phyloP scores from a whole-genome alignment of 2,113 vertebrate genomes.

The Podarcis cretensis region DNA sequence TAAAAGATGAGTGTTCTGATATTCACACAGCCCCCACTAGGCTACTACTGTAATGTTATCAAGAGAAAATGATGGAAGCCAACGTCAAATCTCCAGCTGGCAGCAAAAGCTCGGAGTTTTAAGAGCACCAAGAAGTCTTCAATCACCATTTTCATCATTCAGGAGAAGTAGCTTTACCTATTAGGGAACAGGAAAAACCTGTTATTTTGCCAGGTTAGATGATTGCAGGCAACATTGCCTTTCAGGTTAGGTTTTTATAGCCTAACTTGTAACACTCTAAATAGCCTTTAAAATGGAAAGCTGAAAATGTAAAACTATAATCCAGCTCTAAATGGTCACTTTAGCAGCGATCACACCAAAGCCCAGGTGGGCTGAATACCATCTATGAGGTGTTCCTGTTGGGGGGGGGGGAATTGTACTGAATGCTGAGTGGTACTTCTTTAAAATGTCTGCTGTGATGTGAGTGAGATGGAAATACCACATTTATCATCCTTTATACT shows the following conservation, averaged over 20 bases:
- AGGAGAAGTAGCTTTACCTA: constrained; percentile 74
- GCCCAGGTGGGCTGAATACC: constrained; percentile 66
- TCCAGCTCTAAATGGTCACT: constrained; percentile 71
- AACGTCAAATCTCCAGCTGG: constrained; percentile 71
- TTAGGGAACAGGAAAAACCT: constrained; percentile 66
- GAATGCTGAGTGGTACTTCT: constrained; percentile 62
- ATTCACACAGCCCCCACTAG: constrained; percentile 57
- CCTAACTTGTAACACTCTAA: constrained; percentile 70
- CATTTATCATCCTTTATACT: not conserved
- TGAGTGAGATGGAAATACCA: constrained; percentile 28
- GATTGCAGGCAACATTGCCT: constrained; percentile 63
- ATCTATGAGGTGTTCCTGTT: constrained; percentile 75
- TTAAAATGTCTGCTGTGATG: constrained; percentile 66
- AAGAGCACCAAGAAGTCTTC: constrained; percentile 57
- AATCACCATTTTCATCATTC: constrained; percentile 72
- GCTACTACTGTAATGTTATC: constrained; percentile 55
- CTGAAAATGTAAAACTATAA: constrained; percentile 79
- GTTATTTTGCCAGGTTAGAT: constrained; percentile 58
- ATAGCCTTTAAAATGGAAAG: constrained; percentile 77
- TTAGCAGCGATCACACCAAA: constrained; percentile 73
- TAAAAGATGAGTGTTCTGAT: constrained; percentile 68
- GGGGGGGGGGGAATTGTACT: constrained; percentile 51
- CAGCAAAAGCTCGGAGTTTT: constrained; percentile 49
- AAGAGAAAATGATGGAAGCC: constrained; percentile 63
- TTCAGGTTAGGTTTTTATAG: constrained; percentile 72